Conservation (phyloP, 53 echinoderm and acorn worm species). For the Arbacia lixula region DNA sequence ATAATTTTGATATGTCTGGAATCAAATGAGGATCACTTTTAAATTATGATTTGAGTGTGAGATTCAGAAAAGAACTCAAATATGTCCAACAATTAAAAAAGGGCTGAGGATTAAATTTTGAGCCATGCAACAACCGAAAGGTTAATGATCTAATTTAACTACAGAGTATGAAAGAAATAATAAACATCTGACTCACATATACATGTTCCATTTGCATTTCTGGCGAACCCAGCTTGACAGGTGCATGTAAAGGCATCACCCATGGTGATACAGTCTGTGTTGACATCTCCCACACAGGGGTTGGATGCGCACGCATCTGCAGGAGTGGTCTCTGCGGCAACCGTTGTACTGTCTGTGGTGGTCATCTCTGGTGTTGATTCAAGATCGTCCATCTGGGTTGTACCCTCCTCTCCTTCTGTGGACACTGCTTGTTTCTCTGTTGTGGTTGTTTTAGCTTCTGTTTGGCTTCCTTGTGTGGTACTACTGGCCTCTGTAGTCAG, state of each 20-base stretch:
- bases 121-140: too few species aligned
- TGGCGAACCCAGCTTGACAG: slow-evolving; percentile 27
- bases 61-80: not conserved
- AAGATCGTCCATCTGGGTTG: not conserved
- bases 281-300: slow-evolving; percentile 15
- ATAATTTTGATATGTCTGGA: too few species aligned
- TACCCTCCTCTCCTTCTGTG: not conserved
- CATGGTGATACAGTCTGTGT: slow-evolving; percentile 12
- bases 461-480: not conserved
- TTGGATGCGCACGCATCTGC: slow-evolving; percentile 20
- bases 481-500: not conserved
- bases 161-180: not conserved
- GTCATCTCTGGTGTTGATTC: not conserved
- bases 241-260: slow-evolving; percentile 11
- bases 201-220: slow-evolving; percentile 23
- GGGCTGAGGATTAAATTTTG: too few species aligned
- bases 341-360: not conserved
- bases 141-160: too few species aligned
- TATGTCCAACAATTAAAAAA: too few species aligned
- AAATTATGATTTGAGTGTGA: too few species aligned
- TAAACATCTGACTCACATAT: slow-evolving; percentile 9
- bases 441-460: not conserved
- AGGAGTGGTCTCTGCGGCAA: not conserved
- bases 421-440: not conserved
- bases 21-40: too few species aligned